Base-by-base conservation (phyloP, 1,140 invertebrate genomes). In the Hyposmocoma kahamanoa region DNA sequence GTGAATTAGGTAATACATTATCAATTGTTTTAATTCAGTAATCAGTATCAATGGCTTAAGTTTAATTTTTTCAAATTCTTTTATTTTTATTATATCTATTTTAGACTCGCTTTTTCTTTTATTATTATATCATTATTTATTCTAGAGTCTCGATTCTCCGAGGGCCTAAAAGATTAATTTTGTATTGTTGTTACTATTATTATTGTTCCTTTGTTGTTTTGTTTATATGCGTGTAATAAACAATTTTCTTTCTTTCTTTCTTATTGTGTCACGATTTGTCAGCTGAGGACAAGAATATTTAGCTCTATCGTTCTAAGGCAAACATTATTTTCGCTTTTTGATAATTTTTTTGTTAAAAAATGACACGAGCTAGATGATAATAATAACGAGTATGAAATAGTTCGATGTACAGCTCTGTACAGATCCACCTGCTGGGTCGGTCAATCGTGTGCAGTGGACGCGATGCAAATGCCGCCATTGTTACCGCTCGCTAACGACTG, bases 391-490 rank as follows among this genome's bases (percentile, higher is more conserved):
- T 9, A 4, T 34, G 15, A 9, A 13, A 5, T 9, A 9, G 15
- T 9, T 6, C 5, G 5, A 26, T 26, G 24, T n/a, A n/a, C 30
- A 5, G 10, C 30, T 34, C 30, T 34, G n/a, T 34, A 34, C 4
- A 34, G 6, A 13, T 34, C 30, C 32, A 13, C 32, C 10, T 13
- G 30, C 30, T n/a, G n/a, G n/a, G 30, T 13, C 15, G 32, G n/a
- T 2, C 10, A 36, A 15, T 36, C 5, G 30, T 13, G 30, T 13
- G 30, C 32, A 34, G 4, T 22, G 30, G 45, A 19, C 42, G 56
- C 38, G 51, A 56, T 53, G 58, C 58, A 64, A 57, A 60, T 53
- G 42, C 30, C 34, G 18, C 49, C 53, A 60, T 64, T 62, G 53
- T 53, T 53, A 36, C 32, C 11, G 42, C 22, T 42, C 49, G 15